A percentile compares a stretch with the other conserved stretches of the same genome.
Conservation (phyloP, 2,888 invertebrate genomes). For the Sinhomidia bicolor region DNA sequence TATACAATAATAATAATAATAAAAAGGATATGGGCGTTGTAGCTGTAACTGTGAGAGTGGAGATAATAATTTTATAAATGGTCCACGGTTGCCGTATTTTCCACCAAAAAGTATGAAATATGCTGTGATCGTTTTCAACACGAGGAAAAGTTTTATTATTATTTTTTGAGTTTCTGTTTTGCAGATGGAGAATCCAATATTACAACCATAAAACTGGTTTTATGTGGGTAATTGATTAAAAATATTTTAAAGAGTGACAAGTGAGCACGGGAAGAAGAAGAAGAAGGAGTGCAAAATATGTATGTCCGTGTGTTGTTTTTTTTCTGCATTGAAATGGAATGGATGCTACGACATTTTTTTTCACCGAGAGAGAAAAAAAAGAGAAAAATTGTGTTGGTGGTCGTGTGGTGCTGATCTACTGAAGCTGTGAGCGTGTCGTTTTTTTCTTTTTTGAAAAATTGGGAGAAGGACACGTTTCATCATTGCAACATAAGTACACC, state of each 20-base stretch:
- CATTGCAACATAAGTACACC: not conserved
- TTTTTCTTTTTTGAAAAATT: not conserved
- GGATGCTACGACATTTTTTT: not conserved
- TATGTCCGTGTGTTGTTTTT: not conserved
- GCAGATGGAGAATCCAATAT: conserved; percentile 46
- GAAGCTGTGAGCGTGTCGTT: not conserved
- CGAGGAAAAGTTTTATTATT: not conserved
- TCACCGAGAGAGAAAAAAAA: not conserved
- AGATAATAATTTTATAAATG: conserved; percentile 38
- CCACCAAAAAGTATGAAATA: conserved; percentile 26
- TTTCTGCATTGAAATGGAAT: not conserved
- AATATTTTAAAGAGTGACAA: conserved; percentile 1
- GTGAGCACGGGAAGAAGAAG: not conserved
- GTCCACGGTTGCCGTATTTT: conserved; percentile 1
- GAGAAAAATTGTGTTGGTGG: not conserved
- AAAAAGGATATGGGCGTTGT: not conserved
- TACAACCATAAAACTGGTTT: conserved; percentile 38
- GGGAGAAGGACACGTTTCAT: conserved; percentile 26
- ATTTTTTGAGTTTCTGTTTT: too few relatives aligned
- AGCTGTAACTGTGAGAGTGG: not conserved
- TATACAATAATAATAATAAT: not conserved
- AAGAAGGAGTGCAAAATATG: not conserved
- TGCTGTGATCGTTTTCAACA: not conserved
- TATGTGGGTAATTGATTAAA: conserved; percentile 52
- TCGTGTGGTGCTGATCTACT: too few relatives aligned